Evolutionary conservation across 2,888 invertebrate species (phyloP).

Genomic region (Neria commutata): DNA sequence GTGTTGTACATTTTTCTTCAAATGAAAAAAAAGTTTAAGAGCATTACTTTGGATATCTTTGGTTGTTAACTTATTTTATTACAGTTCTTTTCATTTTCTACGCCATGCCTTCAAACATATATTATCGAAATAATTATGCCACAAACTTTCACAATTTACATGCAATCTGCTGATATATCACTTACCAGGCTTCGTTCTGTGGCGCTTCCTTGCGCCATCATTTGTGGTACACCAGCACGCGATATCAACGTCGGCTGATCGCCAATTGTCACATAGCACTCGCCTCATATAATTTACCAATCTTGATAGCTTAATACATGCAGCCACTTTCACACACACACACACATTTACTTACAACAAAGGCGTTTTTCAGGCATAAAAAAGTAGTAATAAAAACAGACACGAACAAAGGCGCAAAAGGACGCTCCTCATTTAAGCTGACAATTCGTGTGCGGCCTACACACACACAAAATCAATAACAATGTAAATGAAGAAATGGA

Average conservation of each 20-base stretch:
- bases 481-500: background rate
- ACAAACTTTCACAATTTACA: background rate
- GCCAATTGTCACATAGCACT: constrained; percentile 36
- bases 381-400: constrained; percentile 4
- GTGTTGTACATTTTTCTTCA: too few relatives aligned
- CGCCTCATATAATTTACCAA: constrained; percentile 55
- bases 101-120: background rate
- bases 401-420: constrained; percentile 25
- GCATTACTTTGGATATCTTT: too few relatives aligned
- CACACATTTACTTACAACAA: constrained; percentile 8
- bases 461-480: constrained; percentile 26
- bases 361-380: too few relatives aligned
- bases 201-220: background rate
- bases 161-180: background rate
- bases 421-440: constrained; percentile 46
- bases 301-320: constrained; percentile 53
- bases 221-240: constrained; percentile 16
- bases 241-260: constrained; percentile 28
- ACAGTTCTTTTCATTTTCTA: too few relatives aligned
- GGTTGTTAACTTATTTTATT: too few relatives aligned
- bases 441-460: too few relatives aligned
- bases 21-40: too few relatives aligned
- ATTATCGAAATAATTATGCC: background rate
- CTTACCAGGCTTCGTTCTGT: background rate
- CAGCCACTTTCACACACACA: too few relatives aligned